Evolutionary conservation across 2,888 invertebrate genomes (phyloP).

Genomic region (Thelaira solivaga): DNA sequence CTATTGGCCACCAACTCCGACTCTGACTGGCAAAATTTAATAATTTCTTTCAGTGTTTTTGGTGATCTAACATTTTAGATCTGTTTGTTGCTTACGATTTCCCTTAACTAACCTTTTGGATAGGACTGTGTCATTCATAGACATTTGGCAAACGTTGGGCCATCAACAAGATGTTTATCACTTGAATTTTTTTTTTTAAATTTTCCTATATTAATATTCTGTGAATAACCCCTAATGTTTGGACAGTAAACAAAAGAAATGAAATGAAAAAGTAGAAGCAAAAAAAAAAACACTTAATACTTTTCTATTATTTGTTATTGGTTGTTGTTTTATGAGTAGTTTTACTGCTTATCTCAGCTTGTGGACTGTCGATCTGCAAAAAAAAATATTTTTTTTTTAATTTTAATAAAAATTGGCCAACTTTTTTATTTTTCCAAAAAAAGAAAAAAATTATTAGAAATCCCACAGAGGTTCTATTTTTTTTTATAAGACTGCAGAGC

Average conservation of each 20-base stretch:
- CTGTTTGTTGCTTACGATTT: background rate
- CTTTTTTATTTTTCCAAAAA: slow-evolving; percentile 49
- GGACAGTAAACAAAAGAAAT: too few species aligned
- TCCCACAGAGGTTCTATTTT: slow-evolving; percentile 16
- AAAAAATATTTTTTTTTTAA: slow-evolving; percentile 10
- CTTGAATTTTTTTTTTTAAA: slow-evolving; percentile 25
- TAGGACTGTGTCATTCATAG: slow-evolving; percentile 1
- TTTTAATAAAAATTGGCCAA: slow-evolving; percentile 55
- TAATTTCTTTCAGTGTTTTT: slow-evolving; percentile 23
- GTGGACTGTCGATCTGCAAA: slow-evolving; percentile 65
- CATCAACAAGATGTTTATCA: slow-evolving; percentile 62
- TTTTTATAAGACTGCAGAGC: background rate
- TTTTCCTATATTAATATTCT: background rate
- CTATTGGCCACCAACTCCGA: background rate
- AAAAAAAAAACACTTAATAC: background rate
- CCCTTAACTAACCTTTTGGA: slow-evolving; percentile 1
- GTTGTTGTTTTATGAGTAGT: slow-evolving; percentile 50
- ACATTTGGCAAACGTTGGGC: slow-evolving; percentile 54
- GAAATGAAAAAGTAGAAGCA: slow-evolving; percentile 27
- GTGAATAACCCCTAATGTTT: slow-evolving; percentile 42
- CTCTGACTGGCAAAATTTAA: background rate
- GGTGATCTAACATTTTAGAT: slow-evolving; percentile 46
- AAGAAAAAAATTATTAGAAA: slow-evolving; percentile 15
- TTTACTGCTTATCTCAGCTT: slow-evolving; percentile 65
- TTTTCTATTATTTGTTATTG: slow-evolving; percentile 34